These are phyloP conservation scores for Anolis apletophallus DNA, from an alignment of 2,797 vertebrate species.

Conservation along the genomic window DNA sequence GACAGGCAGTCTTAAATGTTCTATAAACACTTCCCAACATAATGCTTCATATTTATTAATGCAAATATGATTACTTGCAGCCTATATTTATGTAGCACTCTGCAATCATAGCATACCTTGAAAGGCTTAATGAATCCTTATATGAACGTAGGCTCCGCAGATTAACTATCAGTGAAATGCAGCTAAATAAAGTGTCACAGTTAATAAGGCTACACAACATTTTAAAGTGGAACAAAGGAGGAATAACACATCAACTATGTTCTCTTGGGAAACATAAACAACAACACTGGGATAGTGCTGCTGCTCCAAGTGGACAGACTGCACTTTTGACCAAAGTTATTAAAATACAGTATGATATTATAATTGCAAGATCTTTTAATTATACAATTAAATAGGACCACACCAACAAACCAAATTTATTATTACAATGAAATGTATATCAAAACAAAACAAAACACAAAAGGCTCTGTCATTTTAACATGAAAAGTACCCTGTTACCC, in stretches of 20 bases:
- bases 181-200: constrained; percentile 8
- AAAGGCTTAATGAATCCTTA: constrained; percentile 17
- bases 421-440: neutral
- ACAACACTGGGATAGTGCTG: neutral
- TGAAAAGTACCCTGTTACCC: neutral
- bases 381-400: neutral
- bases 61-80: constrained; percentile 32
- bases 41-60: constrained; percentile 30
- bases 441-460: neutral
- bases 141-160: constrained; percentile 1
- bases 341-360: neutral
- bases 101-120: constrained; percentile 16
- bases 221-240: neutral
- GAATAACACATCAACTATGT: neutral
- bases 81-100: constrained; percentile 12
- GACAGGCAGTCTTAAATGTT: neutral
- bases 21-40: neutral
- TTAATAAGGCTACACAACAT: neutral
- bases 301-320: neutral
- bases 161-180: constrained; percentile 21
- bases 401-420: neutral
- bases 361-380: neutral
- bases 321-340: neutral
- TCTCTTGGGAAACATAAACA: neutral
- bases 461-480: neutral